Percentiles rank a stretch among this genome's conserved stretches.
Evolutionary conservation across 2,113 vertebrate species (phyloP).

Genomic region (Apistogramma diplotaenia): DNA sequence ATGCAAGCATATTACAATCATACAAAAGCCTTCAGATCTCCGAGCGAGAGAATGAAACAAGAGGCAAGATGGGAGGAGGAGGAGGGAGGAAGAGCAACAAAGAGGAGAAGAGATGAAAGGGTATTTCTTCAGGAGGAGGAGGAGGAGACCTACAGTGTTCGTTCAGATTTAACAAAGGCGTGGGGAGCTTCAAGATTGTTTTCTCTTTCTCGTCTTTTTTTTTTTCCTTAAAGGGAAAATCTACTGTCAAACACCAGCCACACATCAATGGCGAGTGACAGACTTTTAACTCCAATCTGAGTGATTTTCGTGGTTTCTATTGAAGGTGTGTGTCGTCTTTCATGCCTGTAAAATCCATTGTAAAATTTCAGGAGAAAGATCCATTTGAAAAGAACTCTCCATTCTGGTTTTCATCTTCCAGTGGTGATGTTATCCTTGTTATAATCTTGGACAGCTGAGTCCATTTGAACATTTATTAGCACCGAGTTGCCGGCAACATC

Average conservation of each 20-base stretch:
- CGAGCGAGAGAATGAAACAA: constrained; percentile 39
- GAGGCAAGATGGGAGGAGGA: constrained; percentile 43
- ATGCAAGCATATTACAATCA: constrained; percentile 50
- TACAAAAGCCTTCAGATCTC: constrained; percentile 60
- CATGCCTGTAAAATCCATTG: constrained; percentile 19
- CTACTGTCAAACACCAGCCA: constrained; percentile 38
- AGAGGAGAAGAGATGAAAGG: constrained; percentile 66
- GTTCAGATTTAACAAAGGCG: constrained; percentile 62
- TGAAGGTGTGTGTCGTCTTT: constrained; percentile 37
- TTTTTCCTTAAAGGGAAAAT: constrained; percentile 43
- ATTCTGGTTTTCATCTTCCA: neutral
- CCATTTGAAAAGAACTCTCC: constrained; percentile 7
- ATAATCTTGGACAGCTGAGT: constrained; percentile 26
- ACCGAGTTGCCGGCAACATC: constrained; percentile 9
- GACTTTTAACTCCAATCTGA: constrained; percentile 52
- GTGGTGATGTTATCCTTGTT: neutral
- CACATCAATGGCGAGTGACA: constrained; percentile 43
- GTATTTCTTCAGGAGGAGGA: constrained; percentile 59
- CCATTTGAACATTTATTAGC: constrained; percentile 33
- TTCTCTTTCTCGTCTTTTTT: constrained; percentile 32
- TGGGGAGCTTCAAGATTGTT: constrained; percentile 55
- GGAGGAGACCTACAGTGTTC: constrained; percentile 57
- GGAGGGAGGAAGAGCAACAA: constrained; percentile 58
- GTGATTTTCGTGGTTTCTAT: constrained; percentile 26
- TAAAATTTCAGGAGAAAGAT: constrained; percentile 9